phyloP scores from a whole-genome alignment of 2,113 vertebrate genomes.

The Clupea harengus region DNA sequence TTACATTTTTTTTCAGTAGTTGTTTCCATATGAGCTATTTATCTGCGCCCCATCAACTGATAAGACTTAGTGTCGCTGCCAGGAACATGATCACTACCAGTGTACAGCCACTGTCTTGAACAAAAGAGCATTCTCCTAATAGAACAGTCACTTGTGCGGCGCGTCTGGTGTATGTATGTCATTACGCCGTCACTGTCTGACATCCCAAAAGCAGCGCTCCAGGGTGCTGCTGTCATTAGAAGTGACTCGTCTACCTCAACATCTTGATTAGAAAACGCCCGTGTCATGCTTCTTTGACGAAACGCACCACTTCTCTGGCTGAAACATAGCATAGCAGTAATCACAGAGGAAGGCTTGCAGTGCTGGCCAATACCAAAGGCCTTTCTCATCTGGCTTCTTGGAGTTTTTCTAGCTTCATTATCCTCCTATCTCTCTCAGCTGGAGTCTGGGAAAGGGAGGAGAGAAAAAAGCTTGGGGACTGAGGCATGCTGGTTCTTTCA shows the following conservation, averaged over 20 bases:
- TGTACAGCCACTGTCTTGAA: neutral
- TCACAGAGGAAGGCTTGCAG: neutral
- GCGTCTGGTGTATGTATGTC: neutral
- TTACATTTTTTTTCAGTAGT: neutral
- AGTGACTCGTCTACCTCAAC: neutral
- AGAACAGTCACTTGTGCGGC: neutral
- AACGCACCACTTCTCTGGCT: neutral
- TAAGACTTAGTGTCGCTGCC: neutral
- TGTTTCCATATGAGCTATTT: neutral
- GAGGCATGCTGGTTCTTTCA: slow-evolving; percentile 9
- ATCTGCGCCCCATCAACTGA: slow-evolving; percentile 2
- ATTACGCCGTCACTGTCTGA: neutral
- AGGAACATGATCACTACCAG: neutral
- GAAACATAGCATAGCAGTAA: neutral
- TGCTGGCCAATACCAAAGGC: neutral
- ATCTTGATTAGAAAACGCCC: neutral
- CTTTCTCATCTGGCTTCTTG: neutral
- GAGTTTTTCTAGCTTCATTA: neutral
- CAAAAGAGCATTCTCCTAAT: neutral
- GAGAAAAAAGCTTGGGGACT: neutral
- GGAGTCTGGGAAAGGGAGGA: neutral
- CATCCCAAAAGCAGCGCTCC: neutral
- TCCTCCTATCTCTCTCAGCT: slow-evolving; percentile 13
- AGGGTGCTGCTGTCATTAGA: neutral
- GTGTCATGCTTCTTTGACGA: neutral